Conservation (phyloP, 2,797 vertebrate genomes). For the Uromys caudimaculatus region DNA sequence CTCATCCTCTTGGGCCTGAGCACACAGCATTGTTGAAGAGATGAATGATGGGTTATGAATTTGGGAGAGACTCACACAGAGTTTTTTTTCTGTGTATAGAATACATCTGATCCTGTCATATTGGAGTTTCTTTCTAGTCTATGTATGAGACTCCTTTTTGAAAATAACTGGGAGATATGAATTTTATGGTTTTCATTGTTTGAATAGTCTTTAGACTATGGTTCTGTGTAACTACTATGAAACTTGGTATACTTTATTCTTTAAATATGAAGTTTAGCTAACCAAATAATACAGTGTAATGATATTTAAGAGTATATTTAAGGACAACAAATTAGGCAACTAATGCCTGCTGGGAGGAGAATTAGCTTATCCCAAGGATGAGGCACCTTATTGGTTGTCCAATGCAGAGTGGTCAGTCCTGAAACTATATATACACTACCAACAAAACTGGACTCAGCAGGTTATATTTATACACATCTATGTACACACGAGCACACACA, state of each 20-base stretch:
- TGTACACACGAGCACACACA: too few species aligned
- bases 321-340: background rate
- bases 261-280: background rate
- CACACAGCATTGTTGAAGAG: background rate
- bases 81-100: background rate
- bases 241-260: background rate
- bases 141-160: background rate
- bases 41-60: background rate
- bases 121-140: background rate
- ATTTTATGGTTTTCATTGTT: background rate
- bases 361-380: background rate
- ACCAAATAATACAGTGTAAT: background rate
- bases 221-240: background rate
- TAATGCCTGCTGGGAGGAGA: background rate
- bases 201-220: background rate
- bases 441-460: background rate
- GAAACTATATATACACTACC: background rate
- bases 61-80: background rate
- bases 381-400: background rate
- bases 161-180: background rate
- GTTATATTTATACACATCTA: background rate
- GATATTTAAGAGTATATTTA: background rate
- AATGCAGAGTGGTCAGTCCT: background rate
- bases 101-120: background rate
- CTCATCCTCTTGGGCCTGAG: background rate